Base-by-base conservation (phyloP, 2,113 vertebrate genomes). In the Cyphomyrus discorhynchus region DNA sequence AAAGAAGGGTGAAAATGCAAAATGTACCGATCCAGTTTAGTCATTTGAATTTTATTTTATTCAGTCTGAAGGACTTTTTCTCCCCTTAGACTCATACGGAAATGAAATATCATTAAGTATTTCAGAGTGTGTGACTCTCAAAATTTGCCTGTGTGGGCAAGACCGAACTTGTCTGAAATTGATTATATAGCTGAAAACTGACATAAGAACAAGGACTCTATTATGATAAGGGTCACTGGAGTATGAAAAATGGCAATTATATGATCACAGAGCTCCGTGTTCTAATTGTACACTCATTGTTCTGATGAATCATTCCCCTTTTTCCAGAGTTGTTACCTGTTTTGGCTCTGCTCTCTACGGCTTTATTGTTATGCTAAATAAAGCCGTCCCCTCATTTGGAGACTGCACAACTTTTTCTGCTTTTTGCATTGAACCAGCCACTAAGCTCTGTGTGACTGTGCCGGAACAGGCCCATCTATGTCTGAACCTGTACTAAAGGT, bases 111-210 rank as follows among this genome's bases (percentile, higher is more conserved):
- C 74, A 80, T 42, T 42, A 80, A 80, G 74, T 39, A 77, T 77
- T 66, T 66, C 62, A 66, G 62, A 66, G 9, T 31, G 62, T 70
- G n/a, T 70, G 62, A 70, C 62, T 70, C 62, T 70, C 62, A 31
- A 70, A 70, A 70, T 70, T 80, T 80, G 74, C 74, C 35, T 80
- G 74, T 80, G 17, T 80, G 74, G 74, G 35, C 74, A 80, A 80
- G 74, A 42, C 31, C 13, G 5, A 42, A 80, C 35, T 39, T 42
- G 31, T 80, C 15, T 42, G 74, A 80, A 80, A 80, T 80, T 80
- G 35, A 80, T 80, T 80, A 80, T 42, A 80, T 35, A 80, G 70
- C 74, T 80, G 74, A 19, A 80, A 35, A 80, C 35, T 80, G 35
- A 80, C 74, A 80, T 35, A 80, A 80, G 74, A 80, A 80, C 35